Percentiles rank a stretch among this genome's conserved stretches.
phyloP scores from a whole-genome alignment of 2,113 vertebrate genomes.

The Poeciliopsis prolifica region DNA sequence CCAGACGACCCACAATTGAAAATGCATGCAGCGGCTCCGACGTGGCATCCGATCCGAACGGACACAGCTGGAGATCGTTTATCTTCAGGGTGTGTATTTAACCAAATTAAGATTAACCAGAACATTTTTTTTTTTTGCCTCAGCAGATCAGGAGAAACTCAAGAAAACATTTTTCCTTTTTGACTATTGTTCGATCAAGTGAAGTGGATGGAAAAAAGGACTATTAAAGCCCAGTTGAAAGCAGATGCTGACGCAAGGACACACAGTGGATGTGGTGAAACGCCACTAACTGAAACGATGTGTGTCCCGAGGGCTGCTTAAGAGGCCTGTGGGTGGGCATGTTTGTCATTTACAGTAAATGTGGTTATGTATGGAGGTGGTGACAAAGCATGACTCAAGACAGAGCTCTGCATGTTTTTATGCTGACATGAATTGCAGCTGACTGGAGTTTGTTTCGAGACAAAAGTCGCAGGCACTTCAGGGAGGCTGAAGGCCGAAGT shows the following conservation, averaged over 20 bases:
- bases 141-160: neutral
- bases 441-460: conserved; percentile 19
- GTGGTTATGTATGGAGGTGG: conserved; percentile 24
- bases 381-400: conserved; percentile 35
- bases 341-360: conserved; percentile 1
- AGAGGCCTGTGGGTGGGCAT: conserved; percentile 48
- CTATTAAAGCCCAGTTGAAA: neutral
- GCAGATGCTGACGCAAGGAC: neutral
- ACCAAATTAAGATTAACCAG: neutral
- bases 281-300: neutral
- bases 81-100: neutral
- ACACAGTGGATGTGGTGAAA: conserved; percentile 10
- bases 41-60: neutral
- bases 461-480: neutral
- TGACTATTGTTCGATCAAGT: neutral
- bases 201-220: neutral
- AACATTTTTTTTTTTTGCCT: neutral
- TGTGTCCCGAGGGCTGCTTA: conserved; percentile 13
- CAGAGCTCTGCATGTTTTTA: conserved; percentile 15
- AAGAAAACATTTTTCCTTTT: neutral
- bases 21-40: neutral
- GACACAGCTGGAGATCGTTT: conserved; percentile 26
- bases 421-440: conserved; percentile 11
- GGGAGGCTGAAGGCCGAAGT: neutral
- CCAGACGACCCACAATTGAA: neutral